Percentiles rank a stretch among this genome's conserved stretches.
phyloP scores from a whole-genome alignment of 2,888 invertebrate species.

The Fragum fragum region DNA sequence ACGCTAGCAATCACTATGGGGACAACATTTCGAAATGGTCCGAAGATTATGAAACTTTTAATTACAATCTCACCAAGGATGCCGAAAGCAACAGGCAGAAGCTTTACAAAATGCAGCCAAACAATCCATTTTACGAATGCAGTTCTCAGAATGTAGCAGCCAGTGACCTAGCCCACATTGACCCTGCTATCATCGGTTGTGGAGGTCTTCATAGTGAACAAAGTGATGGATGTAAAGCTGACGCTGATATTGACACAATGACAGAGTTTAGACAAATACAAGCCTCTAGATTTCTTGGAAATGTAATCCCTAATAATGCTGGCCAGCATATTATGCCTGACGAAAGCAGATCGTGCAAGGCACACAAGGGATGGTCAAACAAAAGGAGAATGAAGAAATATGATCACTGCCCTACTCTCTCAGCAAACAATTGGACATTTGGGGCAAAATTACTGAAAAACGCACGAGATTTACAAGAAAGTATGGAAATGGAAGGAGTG shows the following conservation, averaged over 20 bases:
- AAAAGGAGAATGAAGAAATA: slow-evolving; percentile 10
- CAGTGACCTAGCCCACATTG: not conserved
- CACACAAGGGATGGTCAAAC: slow-evolving; percentile 24
- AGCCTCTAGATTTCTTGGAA: not conserved
- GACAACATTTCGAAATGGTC: slow-evolving; percentile 10
- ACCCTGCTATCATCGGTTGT: slow-evolving; percentile 16
- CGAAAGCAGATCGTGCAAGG: not conserved
- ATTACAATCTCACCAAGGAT: not conserved
- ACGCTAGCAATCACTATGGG: not conserved
- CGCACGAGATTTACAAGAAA: slow-evolving; percentile 31
- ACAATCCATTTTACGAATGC: not conserved
- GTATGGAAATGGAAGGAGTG: slow-evolving; percentile 22
- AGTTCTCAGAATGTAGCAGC: not conserved
- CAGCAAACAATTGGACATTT: slow-evolving; percentile 40
- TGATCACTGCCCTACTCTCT: not conserved
- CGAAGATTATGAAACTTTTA: not conserved
- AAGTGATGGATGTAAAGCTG: not conserved
- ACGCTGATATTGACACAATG: not conserved
- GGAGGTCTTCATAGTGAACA: slow-evolving; percentile 16
- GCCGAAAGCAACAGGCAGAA: not conserved
- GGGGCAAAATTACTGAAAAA: slow-evolving; percentile 49
- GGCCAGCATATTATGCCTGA: not conserved
- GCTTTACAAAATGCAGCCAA: not conserved
- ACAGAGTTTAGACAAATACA: not conserved
- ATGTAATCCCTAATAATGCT: not conserved